Conservation (phyloP, 2,797 vertebrate genomes). For the Parauchenoglanis punctatus region DNA sequence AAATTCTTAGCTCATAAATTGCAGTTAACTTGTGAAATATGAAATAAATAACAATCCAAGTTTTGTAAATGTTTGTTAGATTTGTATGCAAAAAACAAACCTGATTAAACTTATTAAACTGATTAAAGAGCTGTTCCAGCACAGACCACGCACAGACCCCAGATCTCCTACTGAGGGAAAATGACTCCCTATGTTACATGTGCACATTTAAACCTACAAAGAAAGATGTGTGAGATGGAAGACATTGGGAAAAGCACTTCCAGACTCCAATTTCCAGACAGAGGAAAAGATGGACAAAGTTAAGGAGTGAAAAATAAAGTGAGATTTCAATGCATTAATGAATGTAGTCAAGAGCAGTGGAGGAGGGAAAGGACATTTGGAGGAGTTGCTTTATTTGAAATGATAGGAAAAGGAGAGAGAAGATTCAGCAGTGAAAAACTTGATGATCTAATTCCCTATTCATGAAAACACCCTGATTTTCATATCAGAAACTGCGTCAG, state of each 20-base stretch:
- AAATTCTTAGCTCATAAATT: neutral
- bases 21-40: neutral
- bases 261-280: conserved; percentile 46
- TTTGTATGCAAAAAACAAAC: neutral
- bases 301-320: conserved; percentile 33
- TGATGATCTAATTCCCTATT: conserved; percentile 51
- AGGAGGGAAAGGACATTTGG: conserved; percentile 29
- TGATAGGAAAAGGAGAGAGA: conserved; percentile 31
- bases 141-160: conserved; percentile 16
- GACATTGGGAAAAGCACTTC: conserved; percentile 28
- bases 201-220: conserved; percentile 23
- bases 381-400: conserved; percentile 1
- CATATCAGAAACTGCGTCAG: conserved; percentile 57
- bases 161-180: conserved; percentile 36
- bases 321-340: conserved; percentile 58
- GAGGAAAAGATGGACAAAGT: conserved; percentile 37
- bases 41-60: neutral
- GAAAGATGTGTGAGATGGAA: conserved; percentile 30
- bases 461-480: conserved; percentile 46
- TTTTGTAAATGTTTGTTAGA: neutral
- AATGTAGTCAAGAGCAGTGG: conserved; percentile 41
- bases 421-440: conserved; percentile 47
- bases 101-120: neutral
- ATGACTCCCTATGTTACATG: conserved; percentile 11
- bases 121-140: conserved; percentile 12